Base-by-base conservation (phyloP, 2,888 invertebrate genomes). In the Drepana falcataria region DNA sequence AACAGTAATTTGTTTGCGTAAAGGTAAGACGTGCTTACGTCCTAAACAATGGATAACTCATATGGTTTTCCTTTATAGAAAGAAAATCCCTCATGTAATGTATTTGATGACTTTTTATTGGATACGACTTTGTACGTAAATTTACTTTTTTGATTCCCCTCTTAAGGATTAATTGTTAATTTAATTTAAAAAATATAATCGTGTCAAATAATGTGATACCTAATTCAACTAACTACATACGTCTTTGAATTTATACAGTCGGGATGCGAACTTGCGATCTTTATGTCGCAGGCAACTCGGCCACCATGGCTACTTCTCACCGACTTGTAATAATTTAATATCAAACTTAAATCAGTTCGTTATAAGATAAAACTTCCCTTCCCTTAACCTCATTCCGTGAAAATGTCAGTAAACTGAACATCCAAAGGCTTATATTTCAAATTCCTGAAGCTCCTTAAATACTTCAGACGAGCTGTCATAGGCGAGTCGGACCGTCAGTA, bases 401-500 rank as follows among this genome's bases (percentile, higher is more conserved):
- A 51, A 49, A 49, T 49, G 37, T 34, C 34, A 41, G 7, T 33
- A 51, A 49, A 51, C 40, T 40, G 40, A 41, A 35, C 40, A 40
- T 41, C 40, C 7, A 2, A 49, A 6, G 51, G 5, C 40, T 34
- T 40, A 40, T 40, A 51, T 40, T 51, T 40, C 40, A 51, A 51
- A 40, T 51, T 51, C 51, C 51, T 21, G 51, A 33, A 40, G 37
- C 51, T 40, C 33, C 51, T 65, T 61, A 56, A 69, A 68, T 72
- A 70, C 67, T 65, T 71, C 66, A 60, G 57, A 63, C 63, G 58
- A 49, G 48, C 57, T 61, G 60, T 66, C 67, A 59, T 65, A 64
- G 60, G 60, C 60, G 57, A 63, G 63, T 59, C 62, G 57, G 61
- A 40, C 64, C 55, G 65, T 57, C 51, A 62, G 68, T 81, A 78